A percentile compares a stretch with the other conserved stretches of the same genome.
phyloP scores from a whole-genome alignment of 2,113 vertebrate genomes.

The Nothocercus nigrocapillus region DNA sequence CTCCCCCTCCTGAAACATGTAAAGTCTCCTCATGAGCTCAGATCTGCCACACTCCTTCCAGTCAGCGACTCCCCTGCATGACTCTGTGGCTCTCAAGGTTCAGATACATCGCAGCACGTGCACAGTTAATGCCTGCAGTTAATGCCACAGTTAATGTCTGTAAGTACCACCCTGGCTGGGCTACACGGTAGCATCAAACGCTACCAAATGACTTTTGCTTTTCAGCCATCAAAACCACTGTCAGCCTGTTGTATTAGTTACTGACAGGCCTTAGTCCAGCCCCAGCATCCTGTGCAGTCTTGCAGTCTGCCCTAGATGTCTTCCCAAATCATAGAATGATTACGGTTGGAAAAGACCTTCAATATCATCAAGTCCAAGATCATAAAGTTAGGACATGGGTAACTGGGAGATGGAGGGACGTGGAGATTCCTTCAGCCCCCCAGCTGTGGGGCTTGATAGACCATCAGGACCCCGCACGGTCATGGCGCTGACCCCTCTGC shows the following conservation, averaged over 20 bases:
- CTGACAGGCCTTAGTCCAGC: not conserved
- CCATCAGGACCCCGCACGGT: too few species aligned
- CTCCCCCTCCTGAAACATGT: not conserved
- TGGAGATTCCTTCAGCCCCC: not conserved
- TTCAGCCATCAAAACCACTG: rapidly evolving
- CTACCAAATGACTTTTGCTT: not conserved
- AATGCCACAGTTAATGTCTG: not conserved
- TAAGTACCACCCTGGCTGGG: rapidly evolving
- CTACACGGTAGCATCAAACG: not conserved
- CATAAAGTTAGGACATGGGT: not conserved
- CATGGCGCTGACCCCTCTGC: rapidly evolving
- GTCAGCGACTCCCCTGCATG: too few species aligned
- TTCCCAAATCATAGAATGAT: not conserved
- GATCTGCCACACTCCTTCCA: not conserved
- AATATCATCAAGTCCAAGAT: too few species aligned
- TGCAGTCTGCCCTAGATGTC: not conserved
- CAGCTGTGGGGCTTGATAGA: not conserved
- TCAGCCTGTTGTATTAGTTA: not conserved
- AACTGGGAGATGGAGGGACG: not conserved
- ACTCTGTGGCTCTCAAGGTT: not conserved
- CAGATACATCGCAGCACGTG: too few species aligned
- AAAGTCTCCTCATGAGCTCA: rapidly evolving
- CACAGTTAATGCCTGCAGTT: not conserved
- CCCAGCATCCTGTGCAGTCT: rapidly evolving
- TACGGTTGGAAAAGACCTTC: too few species aligned